Base-by-base conservation (phyloP, 1,140 invertebrate species). In the Sitobion miscanthi region DNA sequence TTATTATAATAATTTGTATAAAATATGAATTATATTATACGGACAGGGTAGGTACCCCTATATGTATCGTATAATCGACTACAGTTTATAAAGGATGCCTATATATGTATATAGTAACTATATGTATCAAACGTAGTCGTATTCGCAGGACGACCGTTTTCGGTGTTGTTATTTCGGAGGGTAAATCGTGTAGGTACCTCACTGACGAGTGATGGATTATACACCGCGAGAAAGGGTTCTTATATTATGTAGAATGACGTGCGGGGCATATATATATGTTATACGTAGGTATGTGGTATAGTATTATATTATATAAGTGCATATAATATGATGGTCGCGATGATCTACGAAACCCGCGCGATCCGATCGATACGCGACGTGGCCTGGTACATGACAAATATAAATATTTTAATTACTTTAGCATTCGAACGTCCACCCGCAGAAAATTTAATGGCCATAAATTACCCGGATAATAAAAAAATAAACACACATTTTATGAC, bases 401-500 rank as follows among this genome's bases (percentile, higher is more conserved):
- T 35, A n/a, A n/a, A 77, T 54, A 54, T n/a, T 77, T 77, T 77
- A 77, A 77, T 77, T 77, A n/a, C 11, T 77, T 77, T 35, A 77
- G 62, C 62, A 23, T n/a, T 77, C 62, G 11, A 77, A 77, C 62
- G 14, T 77, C n/a, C n/a, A n/a, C n/a, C 62, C 30, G 5, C 62
- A 17, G 62, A 77, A 77, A 77, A 77, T 35, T 17, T 77, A 77
- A 77, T 35, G 30, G 14, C 62, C 30, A 77, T 77, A 77, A 77
- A 77, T 77, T 77, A 77, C n/a, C 62, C 62, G n/a, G 30, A 77
- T 77, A 77, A 69, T 54, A 69, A 77, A 69, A 77, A n/a, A 77
- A n/a, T 77, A 77, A 77, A 77, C 62, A 77, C 4, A 77, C 30
- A 77, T 77, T 77, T 77, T 77, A 77, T 77, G 62, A 77, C 62